phyloP scores from a whole-genome alignment of 2,113 vertebrate species.

The Spermophilus dauricus region DNA sequence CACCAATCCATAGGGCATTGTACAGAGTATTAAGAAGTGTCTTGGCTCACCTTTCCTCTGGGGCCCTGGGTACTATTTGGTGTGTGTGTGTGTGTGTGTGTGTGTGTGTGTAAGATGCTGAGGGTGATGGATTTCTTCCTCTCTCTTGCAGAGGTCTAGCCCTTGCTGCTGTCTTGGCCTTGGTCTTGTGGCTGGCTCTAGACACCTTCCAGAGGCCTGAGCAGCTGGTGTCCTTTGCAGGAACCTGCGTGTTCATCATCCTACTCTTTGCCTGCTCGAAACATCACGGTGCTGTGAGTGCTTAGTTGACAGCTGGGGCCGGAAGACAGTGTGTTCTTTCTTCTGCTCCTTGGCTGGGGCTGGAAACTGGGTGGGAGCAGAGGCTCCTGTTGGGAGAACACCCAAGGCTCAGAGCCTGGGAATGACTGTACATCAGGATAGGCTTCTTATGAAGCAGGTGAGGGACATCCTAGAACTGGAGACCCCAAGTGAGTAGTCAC shows the following conservation, averaged over 20 bases:
- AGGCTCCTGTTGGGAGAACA: neutral
- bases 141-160: constrained; percentile 91
- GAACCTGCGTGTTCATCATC: constrained; percentile 91
- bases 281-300: constrained; percentile 91
- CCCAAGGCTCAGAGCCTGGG: neutral
- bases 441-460: neutral
- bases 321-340: neutral
- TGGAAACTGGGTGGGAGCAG: neutral
- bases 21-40: neutral
- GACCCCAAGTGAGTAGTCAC: neutral
- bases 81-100: too few relatives aligned
- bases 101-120: too few relatives aligned
- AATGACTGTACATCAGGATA: neutral
- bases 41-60: neutral
- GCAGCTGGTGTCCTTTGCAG: constrained; percentile 95
- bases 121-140: neutral
- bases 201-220: constrained; percentile 91
- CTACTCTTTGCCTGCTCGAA: constrained; percentile 93
- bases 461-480: neutral
- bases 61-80: neutral
- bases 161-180: constrained; percentile 84
- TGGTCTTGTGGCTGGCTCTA: constrained; percentile 92
- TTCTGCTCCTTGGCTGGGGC: neutral
- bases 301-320: neutral
- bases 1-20: neutral